These are phyloP conservation scores for Hypselothyrea guttata DNA, from an alignment of 2,888 invertebrate genomes.

Conservation along the genomic window DNA sequence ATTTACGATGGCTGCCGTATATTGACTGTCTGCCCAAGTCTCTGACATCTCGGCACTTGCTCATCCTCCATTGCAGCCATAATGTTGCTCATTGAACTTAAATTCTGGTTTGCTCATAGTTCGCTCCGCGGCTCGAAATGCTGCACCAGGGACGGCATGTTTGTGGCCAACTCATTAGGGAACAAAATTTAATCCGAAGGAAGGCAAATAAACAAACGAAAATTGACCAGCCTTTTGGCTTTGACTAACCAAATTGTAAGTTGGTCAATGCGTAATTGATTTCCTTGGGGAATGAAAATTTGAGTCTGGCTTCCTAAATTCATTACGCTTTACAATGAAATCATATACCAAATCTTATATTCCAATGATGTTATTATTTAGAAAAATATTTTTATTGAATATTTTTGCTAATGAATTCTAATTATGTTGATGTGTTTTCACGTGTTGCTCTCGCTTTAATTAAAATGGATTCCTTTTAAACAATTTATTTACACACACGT, in stretches of 20 bases:
- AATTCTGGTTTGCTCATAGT: conserved; percentile 16
- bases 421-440: too few species aligned
- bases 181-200: too few species aligned
- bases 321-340: too few species aligned
- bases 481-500: too few species aligned
- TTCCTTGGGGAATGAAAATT: conserved; percentile 7
- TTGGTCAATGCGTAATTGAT: too few species aligned
- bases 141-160: conserved; percentile 1
- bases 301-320: background rate
- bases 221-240: background rate
- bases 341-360: too few species aligned
- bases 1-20: conserved; percentile 20
- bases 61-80: background rate
- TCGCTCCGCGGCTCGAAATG: background rate
- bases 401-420: too few species aligned
- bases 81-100: conserved; percentile 35
- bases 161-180: background rate
- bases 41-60: conserved; percentile 13
- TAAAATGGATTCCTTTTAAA: too few species aligned
- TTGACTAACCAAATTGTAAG: background rate
- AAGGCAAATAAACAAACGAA: too few species aligned
- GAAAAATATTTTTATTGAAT: too few species aligned
- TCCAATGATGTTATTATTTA: too few species aligned
- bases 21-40: conserved; percentile 33
- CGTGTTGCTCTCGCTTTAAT: too few species aligned